Base-by-base conservation (phyloP, 2,888 invertebrate genomes). In the Altica lythri region DNA sequence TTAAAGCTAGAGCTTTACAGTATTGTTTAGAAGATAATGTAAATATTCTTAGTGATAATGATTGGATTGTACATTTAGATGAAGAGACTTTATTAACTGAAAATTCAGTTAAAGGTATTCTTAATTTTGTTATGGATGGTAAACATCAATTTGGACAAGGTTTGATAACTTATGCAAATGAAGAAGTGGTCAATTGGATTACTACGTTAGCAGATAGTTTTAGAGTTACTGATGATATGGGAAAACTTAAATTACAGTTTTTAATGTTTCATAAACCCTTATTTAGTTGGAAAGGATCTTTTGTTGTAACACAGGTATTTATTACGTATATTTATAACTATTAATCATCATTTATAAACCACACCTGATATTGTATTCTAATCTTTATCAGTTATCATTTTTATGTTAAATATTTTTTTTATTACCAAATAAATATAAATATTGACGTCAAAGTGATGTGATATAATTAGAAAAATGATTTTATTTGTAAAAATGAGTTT, bases 251-350 rank as follows among this genome's bases (percentile, higher is more conserved):
- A 67, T 81, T 94, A 61, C 96, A 96, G 75, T 95, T 97, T 72
- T 88, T 89, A 68, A 80, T 92, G 76, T 95, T 97, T 75, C 95
- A 96, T 75, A 92, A 91, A 73, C 96, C 97, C 12, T 80, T 95
- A 50, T 95, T 97, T 77, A 95, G 95, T 75, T 96, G 96, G 95
- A 97, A 97, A 79, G 97, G 97, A 57, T 96, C 96, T 34, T 97
- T 91, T 78, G 96, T 97, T 61, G 95, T 97, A 6, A 95, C 95
- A 60, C 94, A 95, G 86, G 93, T 93, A 75, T 78, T 53, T 45
- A 14, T 10, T 34, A 34, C 10, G n/a, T 30, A 6, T 12, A 29
- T 14, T 14, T 19, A 40, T n/a, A n/a, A n/a, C n/a, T n/a, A n/a
- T n/a, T n/a, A n/a, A n/a, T n/a, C n/a, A n/a, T n/a, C n/a, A n/a